phyloP scores from a whole-genome alignment of 2,888 invertebrate species.

The Pemphredon lugubris region DNA sequence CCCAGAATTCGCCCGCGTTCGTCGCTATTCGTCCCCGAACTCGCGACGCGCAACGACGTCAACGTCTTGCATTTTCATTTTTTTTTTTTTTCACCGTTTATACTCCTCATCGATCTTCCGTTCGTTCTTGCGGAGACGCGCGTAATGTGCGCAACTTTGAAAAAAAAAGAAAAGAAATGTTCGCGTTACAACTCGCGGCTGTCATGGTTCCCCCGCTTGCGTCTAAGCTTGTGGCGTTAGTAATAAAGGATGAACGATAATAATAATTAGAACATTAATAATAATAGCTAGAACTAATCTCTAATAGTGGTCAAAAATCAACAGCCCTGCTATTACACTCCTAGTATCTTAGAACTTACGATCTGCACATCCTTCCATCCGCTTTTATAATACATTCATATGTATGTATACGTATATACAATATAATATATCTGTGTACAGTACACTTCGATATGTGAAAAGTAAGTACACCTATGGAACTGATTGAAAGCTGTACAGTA shows the following conservation, averaged over 20 bases:
- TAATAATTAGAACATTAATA: slow-evolving; percentile 28
- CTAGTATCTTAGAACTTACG: slow-evolving; percentile 55
- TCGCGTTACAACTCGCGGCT: slow-evolving; percentile 52
- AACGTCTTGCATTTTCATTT: too few relatives aligned
- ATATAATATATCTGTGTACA: slow-evolving; percentile 60
- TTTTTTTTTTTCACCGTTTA: neutral
- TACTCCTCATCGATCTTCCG: neutral
- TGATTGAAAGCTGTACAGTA: slow-evolving; percentile 62
- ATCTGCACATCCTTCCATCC: slow-evolving; percentile 44
- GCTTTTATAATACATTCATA: slow-evolving; percentile 59
- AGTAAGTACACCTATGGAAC: slow-evolving; percentile 74
- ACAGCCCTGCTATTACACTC: slow-evolving; percentile 69
- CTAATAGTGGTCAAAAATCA: slow-evolving; percentile 63
- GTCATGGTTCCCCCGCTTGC: slow-evolving; percentile 74
- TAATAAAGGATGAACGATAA: slow-evolving; percentile 27
- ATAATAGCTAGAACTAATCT: slow-evolving; percentile 60
- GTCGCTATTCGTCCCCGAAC: too few relatives aligned
- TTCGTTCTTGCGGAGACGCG: neutral
- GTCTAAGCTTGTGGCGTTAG: slow-evolving; percentile 51
- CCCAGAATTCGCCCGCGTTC: neutral
- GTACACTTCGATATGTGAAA: slow-evolving; percentile 69
- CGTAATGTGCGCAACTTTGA: slow-evolving; percentile 12
- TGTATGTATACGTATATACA: slow-evolving; percentile 56
- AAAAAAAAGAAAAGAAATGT: slow-evolving; percentile 20
- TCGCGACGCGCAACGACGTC: too few relatives aligned